Percentiles rank a stretch among this genome's conserved stretches.
These are phyloP conservation scores for Brachyopa scutellaris DNA, from an alignment of 2,888 invertebrate species.

Conservation along the genomic window DNA sequence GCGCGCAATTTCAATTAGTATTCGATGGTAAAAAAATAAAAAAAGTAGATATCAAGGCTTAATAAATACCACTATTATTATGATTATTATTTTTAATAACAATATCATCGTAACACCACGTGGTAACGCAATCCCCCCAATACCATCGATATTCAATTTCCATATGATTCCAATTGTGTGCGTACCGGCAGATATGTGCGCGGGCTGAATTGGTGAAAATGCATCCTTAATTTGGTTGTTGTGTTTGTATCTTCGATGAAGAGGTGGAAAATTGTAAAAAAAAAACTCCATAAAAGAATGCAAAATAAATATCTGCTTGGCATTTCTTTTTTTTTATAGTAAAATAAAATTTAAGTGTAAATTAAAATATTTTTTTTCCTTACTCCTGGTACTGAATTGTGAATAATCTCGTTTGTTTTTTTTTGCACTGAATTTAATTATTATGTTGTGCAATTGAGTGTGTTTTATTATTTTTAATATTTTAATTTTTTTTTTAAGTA, in stretches of 20 bases:
- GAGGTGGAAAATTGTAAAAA: constrained; percentile 8
- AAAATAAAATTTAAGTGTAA: constrained; percentile 46
- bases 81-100: constrained; percentile 73
- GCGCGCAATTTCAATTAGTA: constrained; percentile 68
- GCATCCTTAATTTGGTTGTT: constrained; percentile 48
- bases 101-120: constrained; percentile 49
- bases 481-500: constrained; percentile 8
- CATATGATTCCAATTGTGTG: constrained; percentile 7
- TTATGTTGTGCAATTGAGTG: constrained; percentile 24
- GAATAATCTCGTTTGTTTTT: constrained; percentile 12
- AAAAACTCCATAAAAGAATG: background rate
- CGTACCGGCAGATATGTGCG: constrained; percentile 40
- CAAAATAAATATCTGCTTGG: background rate
- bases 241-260: constrained; percentile 39
- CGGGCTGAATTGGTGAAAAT: constrained; percentile 60
- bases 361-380: constrained; percentile 7
- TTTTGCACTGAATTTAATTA: constrained; percentile 38
- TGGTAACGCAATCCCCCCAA: constrained; percentile 6
- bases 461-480: background rate
- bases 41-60: constrained; percentile 31
- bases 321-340: constrained; percentile 16
- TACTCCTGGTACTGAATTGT: no score
- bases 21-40: constrained; percentile 40
- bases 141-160: constrained; percentile 46
- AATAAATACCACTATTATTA: constrained; percentile 70